Percentiles rank a stretch among this genome's conserved stretches.
Evolutionary conservation across 1,140 invertebrate genomes (phyloP).

Genomic region (Elymnias hypermnestra): DNA sequence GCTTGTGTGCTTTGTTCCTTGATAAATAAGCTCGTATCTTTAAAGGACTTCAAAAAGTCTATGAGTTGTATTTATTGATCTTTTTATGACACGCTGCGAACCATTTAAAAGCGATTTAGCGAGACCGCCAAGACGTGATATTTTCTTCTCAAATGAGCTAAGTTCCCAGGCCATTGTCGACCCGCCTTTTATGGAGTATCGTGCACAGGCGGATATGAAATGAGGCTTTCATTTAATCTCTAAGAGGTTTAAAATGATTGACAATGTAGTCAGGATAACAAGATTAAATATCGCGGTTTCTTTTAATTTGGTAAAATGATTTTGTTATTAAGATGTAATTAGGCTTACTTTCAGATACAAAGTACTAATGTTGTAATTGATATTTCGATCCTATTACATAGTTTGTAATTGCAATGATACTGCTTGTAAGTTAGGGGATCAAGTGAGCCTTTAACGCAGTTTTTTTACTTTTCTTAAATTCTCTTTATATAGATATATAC

Average conservation of each 20-base stretch:
- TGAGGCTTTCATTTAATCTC: slow-evolving; percentile 15
- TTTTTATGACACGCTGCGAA: slow-evolving; percentile 33
- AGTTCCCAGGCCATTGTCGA: slow-evolving; percentile 70
- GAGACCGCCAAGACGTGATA: slow-evolving; percentile 42
- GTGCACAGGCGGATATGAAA: slow-evolving; percentile 44
- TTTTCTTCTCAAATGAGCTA: slow-evolving; percentile 69
- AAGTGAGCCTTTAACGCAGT: no score
- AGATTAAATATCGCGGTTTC: no score
- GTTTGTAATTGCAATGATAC: no score
- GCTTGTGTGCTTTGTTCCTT: neutral
- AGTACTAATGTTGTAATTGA: no score
- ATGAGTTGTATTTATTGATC: slow-evolving; percentile 16
- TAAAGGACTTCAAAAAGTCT: neutral
- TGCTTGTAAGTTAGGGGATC: no score
- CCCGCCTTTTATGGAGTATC: slow-evolving; percentile 56
- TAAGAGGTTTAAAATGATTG: slow-evolving; percentile 20
- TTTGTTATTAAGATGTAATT: no score
- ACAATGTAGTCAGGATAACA: no score
- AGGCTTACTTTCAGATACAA: no score
- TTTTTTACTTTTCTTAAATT: no score
- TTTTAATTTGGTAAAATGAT: no score
- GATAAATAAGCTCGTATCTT: neutral
- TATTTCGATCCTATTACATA: no score
- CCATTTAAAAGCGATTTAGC: slow-evolving; percentile 61
- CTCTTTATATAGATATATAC: no score